Conservation (phyloP, 2,888 invertebrate species). For the Aquatica leii region DNA sequence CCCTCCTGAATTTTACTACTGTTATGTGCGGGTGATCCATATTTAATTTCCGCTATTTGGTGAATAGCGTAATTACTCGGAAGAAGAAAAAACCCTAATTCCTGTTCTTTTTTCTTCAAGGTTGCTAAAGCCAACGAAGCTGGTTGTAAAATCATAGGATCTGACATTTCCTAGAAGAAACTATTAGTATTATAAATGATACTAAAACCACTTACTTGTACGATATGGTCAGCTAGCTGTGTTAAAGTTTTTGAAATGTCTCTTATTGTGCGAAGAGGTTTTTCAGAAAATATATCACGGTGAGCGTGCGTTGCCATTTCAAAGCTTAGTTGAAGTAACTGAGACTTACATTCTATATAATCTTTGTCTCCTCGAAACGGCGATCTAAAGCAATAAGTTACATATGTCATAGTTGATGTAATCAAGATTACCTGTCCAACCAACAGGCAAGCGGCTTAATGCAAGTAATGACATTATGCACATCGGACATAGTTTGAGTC, state of each 20-base stretch:
- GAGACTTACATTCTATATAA: slow-evolving; percentile 74
- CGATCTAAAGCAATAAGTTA: slow-evolving; percentile 55
- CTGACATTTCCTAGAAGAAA: slow-evolving; percentile 72
- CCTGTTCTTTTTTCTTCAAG: slow-evolving; percentile 85
- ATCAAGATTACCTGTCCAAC: slow-evolving; percentile 77
- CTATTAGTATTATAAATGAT: neutral
- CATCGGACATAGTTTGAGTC: slow-evolving; percentile 84
- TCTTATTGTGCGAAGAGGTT: slow-evolving; percentile 79
- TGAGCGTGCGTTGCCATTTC: slow-evolving; percentile 92
- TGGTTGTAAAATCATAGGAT: slow-evolving; percentile 91
- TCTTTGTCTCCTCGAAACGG: slow-evolving; percentile 72
- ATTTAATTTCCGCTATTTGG: slow-evolving; percentile 89
- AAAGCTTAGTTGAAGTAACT: slow-evolving; percentile 79
- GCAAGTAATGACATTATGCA: slow-evolving; percentile 82
- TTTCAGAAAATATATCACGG: slow-evolving; percentile 87
- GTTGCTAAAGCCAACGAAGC: slow-evolving; percentile 89
- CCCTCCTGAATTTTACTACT: slow-evolving; percentile 93
- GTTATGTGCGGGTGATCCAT: slow-evolving; percentile 91
- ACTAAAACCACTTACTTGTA: slow-evolving; percentile 67
- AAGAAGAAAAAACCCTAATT: slow-evolving; percentile 89
- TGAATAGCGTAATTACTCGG: slow-evolving; percentile 82
- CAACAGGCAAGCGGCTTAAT: slow-evolving; percentile 90
- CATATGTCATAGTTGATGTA: neutral
- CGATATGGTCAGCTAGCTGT: slow-evolving; percentile 83
- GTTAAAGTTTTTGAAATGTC: slow-evolving; percentile 78